Conservation (phyloP, 1,140 invertebrate species). For the Solenopsis invicta region DNA sequence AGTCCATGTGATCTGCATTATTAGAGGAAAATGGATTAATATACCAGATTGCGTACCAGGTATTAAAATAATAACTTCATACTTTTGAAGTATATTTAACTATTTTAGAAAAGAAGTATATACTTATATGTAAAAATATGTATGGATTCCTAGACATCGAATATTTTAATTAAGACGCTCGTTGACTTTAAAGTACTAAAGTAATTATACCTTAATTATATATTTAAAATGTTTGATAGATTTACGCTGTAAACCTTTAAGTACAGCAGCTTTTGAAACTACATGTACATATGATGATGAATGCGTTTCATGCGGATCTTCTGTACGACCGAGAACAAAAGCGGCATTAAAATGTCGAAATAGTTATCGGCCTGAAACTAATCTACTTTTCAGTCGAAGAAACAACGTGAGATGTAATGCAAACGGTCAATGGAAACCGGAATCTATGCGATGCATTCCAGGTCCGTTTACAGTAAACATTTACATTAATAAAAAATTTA, state of each 20-base stretch:
- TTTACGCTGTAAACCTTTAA: too few species aligned
- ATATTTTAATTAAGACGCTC: neutral
- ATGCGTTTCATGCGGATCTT: too few species aligned
- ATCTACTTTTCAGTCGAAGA: too few species aligned
- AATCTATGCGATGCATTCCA: constrained; percentile 83
- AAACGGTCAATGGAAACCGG: constrained; percentile 81
- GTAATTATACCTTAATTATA: constrained; percentile 7
- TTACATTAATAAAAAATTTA: constrained; percentile 69
- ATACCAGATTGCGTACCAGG: constrained; percentile 78
- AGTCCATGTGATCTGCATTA: too few species aligned
- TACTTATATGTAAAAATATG: too few species aligned
- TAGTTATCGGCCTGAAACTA: too few species aligned
- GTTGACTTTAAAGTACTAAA: neutral
- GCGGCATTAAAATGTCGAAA: too few species aligned
- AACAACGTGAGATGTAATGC: constrained; percentile 76
- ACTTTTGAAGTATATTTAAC: neutral
- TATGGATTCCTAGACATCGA: too few species aligned
- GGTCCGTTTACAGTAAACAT: constrained; percentile 81
- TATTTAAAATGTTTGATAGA: constrained; percentile 45
- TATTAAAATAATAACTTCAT: constrained; percentile 64
- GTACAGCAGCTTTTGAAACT: too few species aligned
- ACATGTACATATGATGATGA: too few species aligned
- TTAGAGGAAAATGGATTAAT: too few species aligned
- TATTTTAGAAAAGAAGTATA: neutral
- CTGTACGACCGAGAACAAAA: too few species aligned